Conservation (phyloP, 1,140 invertebrate species). For the Heliconius himera region DNA sequence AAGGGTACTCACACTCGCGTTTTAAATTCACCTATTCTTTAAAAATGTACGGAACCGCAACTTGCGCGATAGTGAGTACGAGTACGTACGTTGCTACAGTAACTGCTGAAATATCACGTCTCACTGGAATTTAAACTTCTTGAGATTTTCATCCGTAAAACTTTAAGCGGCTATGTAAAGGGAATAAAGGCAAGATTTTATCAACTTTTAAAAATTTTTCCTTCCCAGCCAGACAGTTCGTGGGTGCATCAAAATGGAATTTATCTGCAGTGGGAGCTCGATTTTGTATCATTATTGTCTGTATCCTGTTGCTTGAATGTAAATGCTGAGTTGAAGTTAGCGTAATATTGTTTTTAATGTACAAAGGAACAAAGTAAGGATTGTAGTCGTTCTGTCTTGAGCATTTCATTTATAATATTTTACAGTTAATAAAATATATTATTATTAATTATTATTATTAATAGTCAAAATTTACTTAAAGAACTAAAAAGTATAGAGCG, state of each 20-base stretch:
- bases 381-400: neutral
- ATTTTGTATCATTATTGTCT: neutral
- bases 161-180: conserved; percentile 44
- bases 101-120: conserved; percentile 46
- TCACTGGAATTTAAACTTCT: conserved; percentile 43
- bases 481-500: too few relatives aligned
- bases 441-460: too few relatives aligned
- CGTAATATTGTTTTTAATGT: neutral
- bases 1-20: conserved; percentile 21
- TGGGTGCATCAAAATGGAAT: conserved; percentile 25
- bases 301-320: neutral
- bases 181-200: conserved; percentile 46
- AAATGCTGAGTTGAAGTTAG: neutral
- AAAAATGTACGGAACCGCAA: conserved; percentile 33
- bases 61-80: conserved; percentile 21
- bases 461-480: too few relatives aligned
- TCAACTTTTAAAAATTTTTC: conserved; percentile 43
- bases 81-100: conserved; percentile 8
- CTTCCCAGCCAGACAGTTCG: conserved; percentile 8
- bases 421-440: too few relatives aligned
- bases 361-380: neutral
- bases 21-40: conserved; percentile 41
- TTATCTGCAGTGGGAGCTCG: neutral
- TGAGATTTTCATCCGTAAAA: conserved; percentile 45
- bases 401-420: neutral